phyloP scores from a whole-genome alignment of 1,140 invertebrate genomes.

The Cataglyphis hispanica region DNA sequence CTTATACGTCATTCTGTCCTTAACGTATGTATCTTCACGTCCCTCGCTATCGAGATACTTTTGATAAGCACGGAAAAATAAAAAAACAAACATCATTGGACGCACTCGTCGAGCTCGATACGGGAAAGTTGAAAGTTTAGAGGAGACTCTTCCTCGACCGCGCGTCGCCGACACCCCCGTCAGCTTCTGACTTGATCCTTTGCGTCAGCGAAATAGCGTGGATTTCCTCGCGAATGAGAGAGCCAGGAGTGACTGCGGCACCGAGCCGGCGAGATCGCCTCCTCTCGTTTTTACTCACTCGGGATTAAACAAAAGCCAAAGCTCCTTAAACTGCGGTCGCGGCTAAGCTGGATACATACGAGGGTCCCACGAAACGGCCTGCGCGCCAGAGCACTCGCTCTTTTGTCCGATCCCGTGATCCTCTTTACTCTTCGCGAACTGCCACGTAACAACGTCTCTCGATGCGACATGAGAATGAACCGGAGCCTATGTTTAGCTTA shows the following conservation, averaged over 20 bases:
- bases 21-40: not conserved
- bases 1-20: not conserved
- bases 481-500: slow-evolving; percentile 71
- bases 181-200: slow-evolving; percentile 69
- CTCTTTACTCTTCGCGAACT: slow-evolving; percentile 75
- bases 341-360: slow-evolving; percentile 86
- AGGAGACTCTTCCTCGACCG: slow-evolving; percentile 11
- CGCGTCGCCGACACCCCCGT: slow-evolving; percentile 40
- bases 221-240: slow-evolving; percentile 79
- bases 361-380: slow-evolving; percentile 75
- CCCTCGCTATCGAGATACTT: not conserved
- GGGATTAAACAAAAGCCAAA: slow-evolving; percentile 86
- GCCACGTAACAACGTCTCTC: slow-evolving; percentile 70
- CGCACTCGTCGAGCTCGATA: slow-evolving; percentile 32
- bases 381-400: slow-evolving; percentile 65
- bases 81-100: slow-evolving; percentile 4
- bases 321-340: slow-evolving; percentile 86
- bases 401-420: slow-evolving; percentile 79
- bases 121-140: slow-evolving; percentile 33
- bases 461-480: slow-evolving; percentile 63
- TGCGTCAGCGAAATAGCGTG: slow-evolving; percentile 67
- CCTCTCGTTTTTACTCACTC: slow-evolving; percentile 85
- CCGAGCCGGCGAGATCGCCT: slow-evolving; percentile 71
- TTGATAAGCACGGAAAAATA: not conserved
- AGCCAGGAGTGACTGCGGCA: slow-evolving; percentile 75